These are phyloP conservation scores for Nasonia vitripennis DNA, from an alignment of 1,140 invertebrate genomes.

Conservation along the genomic window DNA sequence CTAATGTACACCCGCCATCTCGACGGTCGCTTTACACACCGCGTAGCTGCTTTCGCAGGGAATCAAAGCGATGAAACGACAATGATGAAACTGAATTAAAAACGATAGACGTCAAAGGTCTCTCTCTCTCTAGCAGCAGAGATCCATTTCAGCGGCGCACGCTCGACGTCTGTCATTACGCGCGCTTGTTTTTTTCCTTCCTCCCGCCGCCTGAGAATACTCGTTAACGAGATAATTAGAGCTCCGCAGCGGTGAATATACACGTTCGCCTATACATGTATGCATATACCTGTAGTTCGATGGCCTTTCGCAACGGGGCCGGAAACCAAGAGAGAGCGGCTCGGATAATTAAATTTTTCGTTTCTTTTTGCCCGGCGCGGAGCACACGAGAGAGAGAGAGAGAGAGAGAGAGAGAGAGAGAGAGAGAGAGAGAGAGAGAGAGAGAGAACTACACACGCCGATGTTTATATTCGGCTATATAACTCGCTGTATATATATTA, in stretches of 20 bases:
- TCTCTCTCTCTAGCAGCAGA: background rate
- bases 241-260: background rate
- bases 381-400: background rate
- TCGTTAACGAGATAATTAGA: slow-evolving; percentile 46
- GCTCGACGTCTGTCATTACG: slow-evolving; percentile 30
- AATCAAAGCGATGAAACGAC: background rate
- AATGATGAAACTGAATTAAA: background rate
- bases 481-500: background rate
- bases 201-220: slow-evolving; percentile 4
- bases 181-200: slow-evolving; percentile 5
- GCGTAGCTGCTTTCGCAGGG: too few relatives aligned
- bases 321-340: slow-evolving; percentile 14
- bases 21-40: background rate
- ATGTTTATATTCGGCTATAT: background rate
- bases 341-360: slow-evolving; percentile 35
- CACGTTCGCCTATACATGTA: background rate
- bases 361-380: background rate
- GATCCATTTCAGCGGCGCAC: background rate
- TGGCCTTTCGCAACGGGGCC: slow-evolving; percentile 18
- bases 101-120: background rate
- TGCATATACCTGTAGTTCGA: background rate
- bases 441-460: too few relatives aligned
- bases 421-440: too few relatives aligned
- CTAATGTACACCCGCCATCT: background rate
- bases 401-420: too few relatives aligned